Conservation (phyloP, 2,113 vertebrate genomes). For the Emydocephalus ijimae region DNA sequence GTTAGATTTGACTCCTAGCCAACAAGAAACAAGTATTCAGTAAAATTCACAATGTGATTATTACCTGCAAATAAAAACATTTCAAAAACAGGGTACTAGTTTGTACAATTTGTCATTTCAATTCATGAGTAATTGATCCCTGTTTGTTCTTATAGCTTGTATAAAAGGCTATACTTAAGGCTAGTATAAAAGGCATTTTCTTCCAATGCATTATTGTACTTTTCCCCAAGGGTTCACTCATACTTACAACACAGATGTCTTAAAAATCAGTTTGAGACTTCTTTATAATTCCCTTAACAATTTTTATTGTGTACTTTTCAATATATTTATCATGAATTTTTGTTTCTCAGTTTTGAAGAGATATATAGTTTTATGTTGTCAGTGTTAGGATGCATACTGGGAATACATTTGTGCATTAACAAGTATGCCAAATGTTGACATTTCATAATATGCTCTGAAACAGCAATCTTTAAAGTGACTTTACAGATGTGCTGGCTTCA, state of each 20-base stretch:
- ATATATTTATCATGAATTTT: neutral
- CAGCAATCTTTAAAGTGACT: neutral
- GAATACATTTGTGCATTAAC: conserved; percentile 7
- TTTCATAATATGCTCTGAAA: conserved; percentile 23
- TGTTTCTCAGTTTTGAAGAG: neutral
- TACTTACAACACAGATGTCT: neutral
- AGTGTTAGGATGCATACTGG: neutral
- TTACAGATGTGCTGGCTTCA: conserved; percentile 44
- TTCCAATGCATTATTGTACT: neutral
- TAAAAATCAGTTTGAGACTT: neutral
- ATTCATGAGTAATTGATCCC: neutral
- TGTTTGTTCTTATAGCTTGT: conserved; percentile 1
- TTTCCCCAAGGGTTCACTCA: neutral
- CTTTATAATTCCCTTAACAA: neutral
- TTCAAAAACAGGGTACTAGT: neutral
- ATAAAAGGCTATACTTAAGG: no score
- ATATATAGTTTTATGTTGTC: neutral
- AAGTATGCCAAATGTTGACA: neutral
- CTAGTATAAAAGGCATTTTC: neutral
- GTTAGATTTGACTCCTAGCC: neutral
- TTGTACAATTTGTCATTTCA: neutral
- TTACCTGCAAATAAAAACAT: neutral
- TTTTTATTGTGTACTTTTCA: neutral
- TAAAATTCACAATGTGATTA: neutral
- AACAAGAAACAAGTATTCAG: neutral